Conservation (phyloP, 2,888 invertebrate species). For the Torymus auratus region DNA sequence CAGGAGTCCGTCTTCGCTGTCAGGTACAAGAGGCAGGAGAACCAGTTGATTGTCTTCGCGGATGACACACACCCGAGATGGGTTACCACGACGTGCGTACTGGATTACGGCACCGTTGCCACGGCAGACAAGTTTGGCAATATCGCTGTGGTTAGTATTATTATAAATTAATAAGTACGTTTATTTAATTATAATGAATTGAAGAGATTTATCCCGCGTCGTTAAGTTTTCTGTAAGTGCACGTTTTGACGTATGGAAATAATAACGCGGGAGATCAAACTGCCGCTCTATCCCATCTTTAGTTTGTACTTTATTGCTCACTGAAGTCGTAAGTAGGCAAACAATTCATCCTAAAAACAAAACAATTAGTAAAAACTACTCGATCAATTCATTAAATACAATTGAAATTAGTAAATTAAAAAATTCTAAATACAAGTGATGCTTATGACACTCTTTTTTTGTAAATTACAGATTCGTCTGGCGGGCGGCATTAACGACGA, state of each 20-base stretch:
- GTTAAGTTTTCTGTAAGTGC: slow-evolving; percentile 33
- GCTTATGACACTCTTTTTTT: background rate
- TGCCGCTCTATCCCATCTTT: slow-evolving; percentile 58
- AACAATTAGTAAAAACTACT: background rate
- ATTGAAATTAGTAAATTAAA: too few relatives aligned
- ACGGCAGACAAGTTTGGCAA: slow-evolving; percentile 99
- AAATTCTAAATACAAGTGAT: too few relatives aligned
- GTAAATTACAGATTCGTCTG: slow-evolving; percentile 80
- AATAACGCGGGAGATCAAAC: slow-evolving; percentile 49
- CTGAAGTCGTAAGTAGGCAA: slow-evolving; percentile 55
- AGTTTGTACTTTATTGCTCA: slow-evolving; percentile 47
- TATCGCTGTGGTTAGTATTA: slow-evolving; percentile 88
- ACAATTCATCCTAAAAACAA: slow-evolving; percentile 27
- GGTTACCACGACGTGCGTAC: slow-evolving; percentile 93
- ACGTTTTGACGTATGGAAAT: slow-evolving; percentile 18
- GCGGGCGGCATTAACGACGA: slow-evolving; percentile 96
- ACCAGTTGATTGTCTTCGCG: slow-evolving; percentile 98
- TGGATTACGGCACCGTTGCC: slow-evolving; percentile 98
- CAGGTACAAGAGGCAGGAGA: slow-evolving; percentile 95
- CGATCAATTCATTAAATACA: too few relatives aligned
- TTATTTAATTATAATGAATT: too few relatives aligned
- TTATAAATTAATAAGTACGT: slow-evolving; percentile 64
- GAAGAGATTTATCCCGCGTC: background rate
- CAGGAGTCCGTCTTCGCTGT: slow-evolving; percentile 98
- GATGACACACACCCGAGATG: slow-evolving; percentile 98